Base-by-base conservation (phyloP, 2,888 invertebrate species). In the Andrena chrysosceles region DNA sequence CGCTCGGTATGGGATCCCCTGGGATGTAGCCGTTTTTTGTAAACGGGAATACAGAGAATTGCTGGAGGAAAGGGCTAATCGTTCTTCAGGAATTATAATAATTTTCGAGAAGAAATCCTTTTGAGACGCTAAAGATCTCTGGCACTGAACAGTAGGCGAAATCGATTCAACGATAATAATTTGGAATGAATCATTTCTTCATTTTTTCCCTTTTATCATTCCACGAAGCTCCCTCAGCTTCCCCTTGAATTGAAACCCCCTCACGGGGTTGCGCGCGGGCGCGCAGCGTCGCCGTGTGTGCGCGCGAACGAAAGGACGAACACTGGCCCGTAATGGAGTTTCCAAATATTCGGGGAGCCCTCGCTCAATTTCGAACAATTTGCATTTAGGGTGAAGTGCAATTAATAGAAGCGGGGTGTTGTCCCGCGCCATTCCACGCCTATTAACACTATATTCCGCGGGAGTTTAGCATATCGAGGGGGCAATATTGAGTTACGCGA, bases 311-410 rank as follows among this genome's bases (percentile, higher is more conserved):
- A 93, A 93, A 93, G 92, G 92, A 92, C 91, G 89, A 89, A 91
- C 89, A 91, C 92, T 89, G 88, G 90, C 90, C 88, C 90, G 91
- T 93, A 93, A 93, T 93, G 93, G 93, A 93, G 93, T 94, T 94
- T 93, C 93, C 93, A 93, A 93, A 93, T 93, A 93, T 93, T 93
- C 93, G 92, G 91, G 93, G 91, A 93, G 93, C 93, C 93, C 93
- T 93, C 93, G 92, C 93, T 93, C 93, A 93, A 93, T 93, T 93
- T 93, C 93, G 91, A 93, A 93, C 93, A 93, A 93, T 93, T 93
- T 93, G 93, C 93, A 93, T 93, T 93, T 93, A 93, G 93, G 93
- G 93, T 92, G 93, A 93, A 93, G 93, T 93, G 93, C 93, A 93
- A 93, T 93, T 93, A 93, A 93, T 93, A 93, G 93, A 91, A 93